Conservation (phyloP, 2,797 vertebrate species). For the Propithecus deckenii region DNA sequence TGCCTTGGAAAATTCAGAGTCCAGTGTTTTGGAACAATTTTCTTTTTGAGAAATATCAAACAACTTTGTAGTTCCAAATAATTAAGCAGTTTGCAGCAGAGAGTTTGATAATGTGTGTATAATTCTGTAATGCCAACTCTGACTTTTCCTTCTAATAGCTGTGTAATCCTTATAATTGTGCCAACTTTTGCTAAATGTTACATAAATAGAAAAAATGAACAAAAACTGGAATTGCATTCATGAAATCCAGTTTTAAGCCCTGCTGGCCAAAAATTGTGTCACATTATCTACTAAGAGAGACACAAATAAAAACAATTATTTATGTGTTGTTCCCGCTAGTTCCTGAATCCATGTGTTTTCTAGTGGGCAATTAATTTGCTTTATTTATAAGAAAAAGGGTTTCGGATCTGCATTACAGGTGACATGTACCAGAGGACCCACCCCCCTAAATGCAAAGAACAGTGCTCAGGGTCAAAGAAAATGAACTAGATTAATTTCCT, state of each 20-base stretch:
- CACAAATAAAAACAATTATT: not conserved
- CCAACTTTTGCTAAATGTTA: slow-evolving; percentile 8
- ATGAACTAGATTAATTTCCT: not conserved
- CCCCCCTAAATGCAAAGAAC: not conserved
- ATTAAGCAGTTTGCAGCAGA: not conserved
- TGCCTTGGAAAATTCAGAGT: slow-evolving; percentile 23
- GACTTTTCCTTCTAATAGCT: not conserved
- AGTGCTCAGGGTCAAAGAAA: not conserved
- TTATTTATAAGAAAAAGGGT: not conserved
- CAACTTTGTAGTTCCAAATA: not conserved
- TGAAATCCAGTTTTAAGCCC: not conserved
- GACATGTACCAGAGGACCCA: not conserved
- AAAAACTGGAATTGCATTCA: slow-evolving; percentile 5
- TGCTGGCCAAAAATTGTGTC: not conserved
- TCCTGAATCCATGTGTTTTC: not conserved
- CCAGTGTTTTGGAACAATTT: not conserved
- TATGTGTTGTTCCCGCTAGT: not conserved
- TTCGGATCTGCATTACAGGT: not conserved
- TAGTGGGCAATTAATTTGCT: not conserved
- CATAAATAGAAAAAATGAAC: not conserved
- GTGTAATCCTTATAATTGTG: not conserved
- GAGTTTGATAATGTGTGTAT: not conserved
- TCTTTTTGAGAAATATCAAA: not conserved
- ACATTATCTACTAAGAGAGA: not conserved
- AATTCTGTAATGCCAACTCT: not conserved